Evolutionary conservation across 2,888 invertebrate species (phyloP).

Genomic region (Archips xylosteana): DNA sequence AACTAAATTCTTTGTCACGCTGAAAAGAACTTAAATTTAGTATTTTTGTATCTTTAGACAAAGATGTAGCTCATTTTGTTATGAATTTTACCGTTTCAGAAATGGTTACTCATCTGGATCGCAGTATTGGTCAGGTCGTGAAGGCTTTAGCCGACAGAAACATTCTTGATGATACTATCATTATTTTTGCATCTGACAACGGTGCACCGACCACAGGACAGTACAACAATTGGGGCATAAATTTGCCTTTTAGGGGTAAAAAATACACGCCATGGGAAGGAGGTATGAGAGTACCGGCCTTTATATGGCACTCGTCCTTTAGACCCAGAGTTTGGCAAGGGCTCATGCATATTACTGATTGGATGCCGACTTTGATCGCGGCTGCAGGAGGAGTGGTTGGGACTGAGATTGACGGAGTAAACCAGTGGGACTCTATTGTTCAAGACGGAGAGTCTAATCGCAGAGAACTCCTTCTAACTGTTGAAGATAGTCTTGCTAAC

Average conservation of each 20-base stretch:
- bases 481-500: conserved; percentile 82
- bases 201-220: conserved; percentile 92
- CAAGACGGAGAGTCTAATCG: conserved; percentile 76
- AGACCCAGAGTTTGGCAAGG: conserved; percentile 87
- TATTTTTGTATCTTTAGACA: not conserved
- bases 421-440: conserved; percentile 88
- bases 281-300: conserved; percentile 90
- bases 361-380: conserved; percentile 90
- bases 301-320: conserved; percentile 87
- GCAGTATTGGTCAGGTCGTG: conserved; percentile 92
- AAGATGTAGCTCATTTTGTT: no score
- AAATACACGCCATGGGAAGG: conserved; percentile 95
- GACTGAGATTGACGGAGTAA: conserved; percentile 87
- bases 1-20: no score
- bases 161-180: conserved; percentile 92
- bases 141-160: conserved; percentile 87
- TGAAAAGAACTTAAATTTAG: not conserved
- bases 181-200: conserved; percentile 96
- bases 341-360: conserved; percentile 93
- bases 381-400: conserved; percentile 68
- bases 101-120: conserved; percentile 92
- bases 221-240: conserved; percentile 91
- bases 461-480: conserved; percentile 85
- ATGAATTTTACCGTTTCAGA: conserved; percentile 61
- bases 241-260: conserved; percentile 92